Percentiles rank a stretch among this genome's conserved stretches.
phyloP scores from a whole-genome alignment of 2,113 vertebrate species.

The Lota lota region DNA sequence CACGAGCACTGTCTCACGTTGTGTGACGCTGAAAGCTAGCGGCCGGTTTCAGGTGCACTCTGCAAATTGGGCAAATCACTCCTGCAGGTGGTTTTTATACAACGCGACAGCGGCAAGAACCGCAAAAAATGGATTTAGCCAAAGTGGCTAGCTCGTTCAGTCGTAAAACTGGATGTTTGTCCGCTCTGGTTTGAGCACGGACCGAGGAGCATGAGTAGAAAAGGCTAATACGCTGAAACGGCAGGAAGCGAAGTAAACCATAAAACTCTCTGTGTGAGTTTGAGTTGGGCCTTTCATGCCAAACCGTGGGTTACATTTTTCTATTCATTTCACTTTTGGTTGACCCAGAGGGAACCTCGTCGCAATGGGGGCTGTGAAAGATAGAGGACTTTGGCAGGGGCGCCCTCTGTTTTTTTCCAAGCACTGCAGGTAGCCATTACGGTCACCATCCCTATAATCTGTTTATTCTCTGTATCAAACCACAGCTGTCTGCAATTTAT shows the following conservation, averaged over 20 bases:
- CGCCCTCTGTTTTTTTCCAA: slow-evolving; percentile 47
- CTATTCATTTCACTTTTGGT: slow-evolving; percentile 67
- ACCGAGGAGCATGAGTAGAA: slow-evolving; percentile 62
- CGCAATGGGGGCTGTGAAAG: slow-evolving; percentile 39
- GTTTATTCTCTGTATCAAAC: slow-evolving; percentile 41
- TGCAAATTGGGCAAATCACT: slow-evolving; percentile 52
- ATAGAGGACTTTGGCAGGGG: slow-evolving; percentile 60
- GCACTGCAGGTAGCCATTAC: slow-evolving; percentile 74
- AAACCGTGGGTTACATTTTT: slow-evolving; percentile 81
- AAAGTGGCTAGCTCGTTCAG: slow-evolving; percentile 24
- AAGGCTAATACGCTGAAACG: slow-evolving; percentile 83
- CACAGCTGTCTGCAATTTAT: slow-evolving; percentile 16
- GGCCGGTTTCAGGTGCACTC: slow-evolving; percentile 40
- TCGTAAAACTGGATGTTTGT: slow-evolving; percentile 56
- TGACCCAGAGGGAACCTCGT: slow-evolving; percentile 44
- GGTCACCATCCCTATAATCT: slow-evolving; percentile 50
- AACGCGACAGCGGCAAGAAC: slow-evolving; percentile 2
- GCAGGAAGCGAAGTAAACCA: slow-evolving; percentile 84
- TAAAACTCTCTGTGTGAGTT: slow-evolving; percentile 78
- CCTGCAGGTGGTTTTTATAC: slow-evolving; percentile 72
- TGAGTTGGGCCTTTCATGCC: slow-evolving; percentile 86
- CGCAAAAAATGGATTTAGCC: slow-evolving; percentile 13
- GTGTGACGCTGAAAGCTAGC: slow-evolving; percentile 18
- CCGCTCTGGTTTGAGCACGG: slow-evolving; percentile 66
- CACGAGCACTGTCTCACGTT: background rate